Base-by-base conservation (phyloP, 2,797 vertebrate genomes). In the Diceros bicornis region DNA sequence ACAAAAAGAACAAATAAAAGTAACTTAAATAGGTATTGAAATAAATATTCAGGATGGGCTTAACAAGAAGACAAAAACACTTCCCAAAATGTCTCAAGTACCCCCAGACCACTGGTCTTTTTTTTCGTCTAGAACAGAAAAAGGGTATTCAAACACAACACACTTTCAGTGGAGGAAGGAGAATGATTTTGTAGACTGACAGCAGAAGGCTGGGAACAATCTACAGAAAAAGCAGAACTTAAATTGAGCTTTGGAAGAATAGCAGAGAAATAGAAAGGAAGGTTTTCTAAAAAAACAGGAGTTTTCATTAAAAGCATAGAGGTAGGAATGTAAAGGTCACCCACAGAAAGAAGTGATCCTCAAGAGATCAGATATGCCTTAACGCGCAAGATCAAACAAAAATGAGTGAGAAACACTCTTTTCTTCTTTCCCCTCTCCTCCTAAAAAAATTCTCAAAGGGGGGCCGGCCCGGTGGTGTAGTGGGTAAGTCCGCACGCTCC, bases 61-160 rank as follows among this genome's bases (percentile, higher is more conserved):
- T 18, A 74, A 59, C 20, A 72, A 50, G 55, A 89, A 25, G 7
- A 93, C 20, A 72, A 89, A 92, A 77, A 25, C 32, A 41, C 16
- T 74, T 89, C 18, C 41, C 41, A 16, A 37, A 72, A 82, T 59
- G 94, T 90, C 61, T 89, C 82, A 81, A 92, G 61, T 44, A 32
- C 66, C 59, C 59, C 17, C 25, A 69, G 23, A 57, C 50, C n/a
- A 96, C 23, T 25, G 44, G 47, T 50, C 47, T 50, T 50, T 50
- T 50, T 9, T 50, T 50, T 41, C 41, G 59, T 68, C 9, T 82
- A 74, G 27, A 14, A 32, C 10, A 44, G 44, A 61, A 18, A 84
- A 72, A 75, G 18, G 41, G 2, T 34, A 75, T 37, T 50, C 23
- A 59, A 21, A 66, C 25, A 37, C 12, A 77, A 71, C 37, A 44